Evolutionary conservation across 2,113 vertebrate species (phyloP), one percentile per base, ranked within the genome.

Genomic region (Tachycineta bicolor): DNA sequence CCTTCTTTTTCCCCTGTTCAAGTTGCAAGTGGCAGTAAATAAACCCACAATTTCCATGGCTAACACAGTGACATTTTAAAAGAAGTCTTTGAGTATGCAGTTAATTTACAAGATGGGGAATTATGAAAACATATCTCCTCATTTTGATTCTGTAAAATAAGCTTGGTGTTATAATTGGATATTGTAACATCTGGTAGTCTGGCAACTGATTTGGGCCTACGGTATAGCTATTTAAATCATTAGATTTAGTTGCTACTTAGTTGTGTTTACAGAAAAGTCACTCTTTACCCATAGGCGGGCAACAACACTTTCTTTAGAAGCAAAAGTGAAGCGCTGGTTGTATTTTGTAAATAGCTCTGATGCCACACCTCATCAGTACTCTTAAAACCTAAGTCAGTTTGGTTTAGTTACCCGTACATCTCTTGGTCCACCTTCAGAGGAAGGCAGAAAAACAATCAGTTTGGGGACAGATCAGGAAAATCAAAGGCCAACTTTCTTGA

Each of bases 381-480:
- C 39, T 80, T 58, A 62, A 67, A 84, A 75, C 13, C 14, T 46
- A 29, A 17, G 23, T 79, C 10, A 12, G 63, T 70, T 70, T 46
- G 8, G 23, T 71, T 73, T 90, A n/a, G 8, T 33, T 74, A 33
- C 25, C 33, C 41, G 31, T 39, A 31, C 8, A 41, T 56, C 33
- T 56, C 39, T 43, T n/a, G 34, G 13, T 94, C 31, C 7, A 62
- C 24, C 49, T 85, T 19, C 53, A 85, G 5, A 56, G 10, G 53
- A 65, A 83, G 15, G 22, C 37, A 88, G 85, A 69, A 89, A 83
- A 95, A 15, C 64, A 80, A 93, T 69, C 41, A 88, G 41, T 95
- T 82, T 92, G 74, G 94, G 96, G 93, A 82, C 34, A 59, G 78
- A 94, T 76, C 67, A 96, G 77, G 67, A 79, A 95, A 97, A 92